phyloP scores from a whole-genome alignment of 2,888 invertebrate genomes.

The Norana najaformis region DNA sequence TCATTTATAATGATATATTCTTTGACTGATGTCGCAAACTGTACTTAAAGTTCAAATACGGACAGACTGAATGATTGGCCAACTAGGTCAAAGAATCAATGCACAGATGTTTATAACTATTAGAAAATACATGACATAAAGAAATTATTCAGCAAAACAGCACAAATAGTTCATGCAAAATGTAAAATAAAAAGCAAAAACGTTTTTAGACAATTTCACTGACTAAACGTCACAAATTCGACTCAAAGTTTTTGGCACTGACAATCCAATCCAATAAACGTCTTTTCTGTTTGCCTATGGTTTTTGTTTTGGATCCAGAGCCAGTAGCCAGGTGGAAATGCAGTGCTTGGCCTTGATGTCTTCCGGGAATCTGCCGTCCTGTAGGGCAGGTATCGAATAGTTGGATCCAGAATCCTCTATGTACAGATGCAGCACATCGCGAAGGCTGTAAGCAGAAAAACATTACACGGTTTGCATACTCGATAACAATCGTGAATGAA shows the following conservation, averaged over 20 bases:
- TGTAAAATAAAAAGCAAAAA: background rate
- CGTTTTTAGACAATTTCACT: background rate
- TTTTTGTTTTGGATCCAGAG: slow-evolving; percentile 21
- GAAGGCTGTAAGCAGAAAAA: slow-evolving; percentile 29
- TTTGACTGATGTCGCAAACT: no score
- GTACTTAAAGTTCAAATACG: no score
- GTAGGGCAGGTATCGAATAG: slow-evolving; percentile 23
- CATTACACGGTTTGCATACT: background rate
- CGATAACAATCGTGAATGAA: background rate
- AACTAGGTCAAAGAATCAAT: background rate
- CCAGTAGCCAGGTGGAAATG: slow-evolving; percentile 34
- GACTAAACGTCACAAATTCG: background rate
- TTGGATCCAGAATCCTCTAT: slow-evolving; percentile 17
- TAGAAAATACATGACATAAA: background rate
- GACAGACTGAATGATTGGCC: background rate
- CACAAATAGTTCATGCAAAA: background rate
- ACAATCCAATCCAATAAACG: background rate
- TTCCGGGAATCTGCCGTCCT: slow-evolving; percentile 35
- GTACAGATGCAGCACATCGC: slow-evolving; percentile 30
- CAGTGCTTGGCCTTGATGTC: slow-evolving; percentile 38
- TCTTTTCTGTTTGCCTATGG: background rate
- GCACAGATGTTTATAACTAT: background rate
- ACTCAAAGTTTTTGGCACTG: background rate
- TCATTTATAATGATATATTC: background rate
- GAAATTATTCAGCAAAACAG: background rate